A percentile compares a stretch with the other conserved stretches of the same genome.
Evolutionary conservation across 2,888 invertebrate species (phyloP).

Genomic region (Stenolophus ochropezus): DNA sequence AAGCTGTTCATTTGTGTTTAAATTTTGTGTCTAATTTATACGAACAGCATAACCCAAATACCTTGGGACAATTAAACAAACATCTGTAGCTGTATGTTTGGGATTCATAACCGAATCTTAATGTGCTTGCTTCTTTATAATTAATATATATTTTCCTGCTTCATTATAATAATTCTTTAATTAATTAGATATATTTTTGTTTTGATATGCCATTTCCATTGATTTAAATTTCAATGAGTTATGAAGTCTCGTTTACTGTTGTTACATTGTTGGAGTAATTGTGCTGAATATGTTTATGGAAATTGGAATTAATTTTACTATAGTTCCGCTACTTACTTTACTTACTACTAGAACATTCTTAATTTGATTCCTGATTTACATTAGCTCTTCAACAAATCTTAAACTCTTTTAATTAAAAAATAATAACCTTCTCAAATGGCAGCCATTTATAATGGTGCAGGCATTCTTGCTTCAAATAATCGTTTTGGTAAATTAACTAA

Average conservation of each 20-base stretch:
- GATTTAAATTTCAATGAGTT: conserved; percentile 53
- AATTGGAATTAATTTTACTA: conserved; percentile 48
- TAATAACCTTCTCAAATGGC: conserved; percentile 18
- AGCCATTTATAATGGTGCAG: conserved; percentile 1
- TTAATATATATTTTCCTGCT: conserved; percentile 43
- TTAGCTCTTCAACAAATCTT: conserved; percentile 5
- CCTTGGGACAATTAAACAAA: conserved; percentile 41
- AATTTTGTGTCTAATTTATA: conserved; percentile 8
- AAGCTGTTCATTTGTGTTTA: conserved; percentile 31
- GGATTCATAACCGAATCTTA: conserved; percentile 33
- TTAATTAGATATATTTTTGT: conserved; percentile 48
- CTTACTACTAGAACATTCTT: conserved; percentile 27
- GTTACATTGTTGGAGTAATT: conserved; percentile 40
- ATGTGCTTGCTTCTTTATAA: conserved; percentile 31
- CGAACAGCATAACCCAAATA: conserved; percentile 11
- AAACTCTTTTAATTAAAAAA: conserved; percentile 19
- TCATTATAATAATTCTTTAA: conserved; percentile 51
- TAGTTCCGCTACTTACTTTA: conserved; percentile 45
- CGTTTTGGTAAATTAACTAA: not conserved
- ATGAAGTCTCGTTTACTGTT: conserved; percentile 31
- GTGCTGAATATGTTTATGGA: conserved; percentile 52
- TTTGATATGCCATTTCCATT: conserved; percentile 35
- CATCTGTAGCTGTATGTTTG: conserved; percentile 39
- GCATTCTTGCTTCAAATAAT: not conserved
- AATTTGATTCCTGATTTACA: conserved; percentile 42